These are phyloP conservation scores for Trialeurodes vaporariorum DNA, from an alignment of 1,140 invertebrate species.

Conservation along the genomic window DNA sequence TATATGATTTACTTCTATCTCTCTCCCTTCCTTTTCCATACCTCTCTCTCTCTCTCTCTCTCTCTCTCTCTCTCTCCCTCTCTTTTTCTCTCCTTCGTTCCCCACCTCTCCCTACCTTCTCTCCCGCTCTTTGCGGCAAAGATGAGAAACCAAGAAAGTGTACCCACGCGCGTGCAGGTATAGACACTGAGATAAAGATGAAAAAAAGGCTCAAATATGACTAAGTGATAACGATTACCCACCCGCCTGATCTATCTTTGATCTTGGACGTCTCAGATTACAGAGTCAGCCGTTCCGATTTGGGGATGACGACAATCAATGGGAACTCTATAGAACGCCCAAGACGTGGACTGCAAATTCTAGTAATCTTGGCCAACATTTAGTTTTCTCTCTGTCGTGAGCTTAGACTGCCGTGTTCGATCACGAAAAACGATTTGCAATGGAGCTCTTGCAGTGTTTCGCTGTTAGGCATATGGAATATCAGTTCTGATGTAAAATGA, in stretches of 20 bases:
- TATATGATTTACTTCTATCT: background rate
- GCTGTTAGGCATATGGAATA: no score
- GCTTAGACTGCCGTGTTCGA: no score
- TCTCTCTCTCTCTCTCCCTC: background rate
- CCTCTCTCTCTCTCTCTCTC: background rate
- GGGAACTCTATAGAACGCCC: no score
- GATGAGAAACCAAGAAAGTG: background rate
- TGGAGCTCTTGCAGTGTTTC: no score
- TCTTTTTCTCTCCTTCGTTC: background rate
- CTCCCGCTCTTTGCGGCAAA: background rate
- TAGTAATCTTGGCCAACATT: no score
- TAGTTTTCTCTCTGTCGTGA: no score
- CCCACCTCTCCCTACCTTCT: background rate
- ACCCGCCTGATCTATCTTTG: background rate
- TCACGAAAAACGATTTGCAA: no score
- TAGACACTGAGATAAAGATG: background rate
- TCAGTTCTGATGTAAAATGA: no score
- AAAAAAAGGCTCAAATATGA: background rate
- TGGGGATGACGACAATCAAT: no score
- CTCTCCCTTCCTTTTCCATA: background rate
- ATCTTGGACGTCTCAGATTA: background rate
- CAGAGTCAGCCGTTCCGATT: background rate
- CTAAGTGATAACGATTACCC: background rate
- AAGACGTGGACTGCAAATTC: no score
- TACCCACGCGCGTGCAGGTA: no score